Percentiles rank a stretch among this genome's conserved stretches.
Conservation (phyloP, 1,140 invertebrate genomes). For the Drosophila subpulchrella region DNA sequence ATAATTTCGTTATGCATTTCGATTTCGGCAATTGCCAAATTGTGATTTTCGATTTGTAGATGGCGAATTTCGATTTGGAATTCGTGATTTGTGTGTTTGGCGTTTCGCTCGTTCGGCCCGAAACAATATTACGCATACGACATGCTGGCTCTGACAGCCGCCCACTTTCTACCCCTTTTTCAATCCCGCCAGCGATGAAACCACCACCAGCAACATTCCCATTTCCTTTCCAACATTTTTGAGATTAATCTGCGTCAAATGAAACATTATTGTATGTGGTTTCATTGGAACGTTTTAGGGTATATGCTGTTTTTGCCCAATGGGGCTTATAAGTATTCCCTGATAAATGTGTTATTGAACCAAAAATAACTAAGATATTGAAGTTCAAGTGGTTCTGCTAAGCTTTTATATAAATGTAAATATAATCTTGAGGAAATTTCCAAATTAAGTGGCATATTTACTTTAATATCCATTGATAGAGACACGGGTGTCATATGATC, state of each 20-base stretch:
- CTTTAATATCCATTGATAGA: too few relatives aligned
- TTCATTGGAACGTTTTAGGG: neutral
- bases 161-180: neutral
- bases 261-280: slow-evolving; percentile 5
- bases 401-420: too few relatives aligned
- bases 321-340: neutral
- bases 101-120: slow-evolving; percentile 26
- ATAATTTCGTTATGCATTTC: slow-evolving; percentile 78
- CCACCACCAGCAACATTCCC: slow-evolving; percentile 1
- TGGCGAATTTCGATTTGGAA: slow-evolving; percentile 33
- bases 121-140: slow-evolving; percentile 57
- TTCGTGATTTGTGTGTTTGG: slow-evolving; percentile 29
- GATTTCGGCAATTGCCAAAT: slow-evolving; percentile 67
- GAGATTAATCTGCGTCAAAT: slow-evolving; percentile 11
- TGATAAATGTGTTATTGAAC: too few relatives aligned
- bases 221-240: slow-evolving; percentile 23
- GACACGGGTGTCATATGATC: neutral
- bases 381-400: too few relatives aligned
- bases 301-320: neutral
- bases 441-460: too few relatives aligned
- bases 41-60: slow-evolving; percentile 57
- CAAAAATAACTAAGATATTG: too few relatives aligned
- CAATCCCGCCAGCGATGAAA: slow-evolving; percentile 10
- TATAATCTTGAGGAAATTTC: too few relatives aligned
- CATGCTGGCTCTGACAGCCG: slow-evolving; percentile 22